Conservation (phyloP, 2,113 vertebrate genomes). For the Elephas maximus region DNA sequence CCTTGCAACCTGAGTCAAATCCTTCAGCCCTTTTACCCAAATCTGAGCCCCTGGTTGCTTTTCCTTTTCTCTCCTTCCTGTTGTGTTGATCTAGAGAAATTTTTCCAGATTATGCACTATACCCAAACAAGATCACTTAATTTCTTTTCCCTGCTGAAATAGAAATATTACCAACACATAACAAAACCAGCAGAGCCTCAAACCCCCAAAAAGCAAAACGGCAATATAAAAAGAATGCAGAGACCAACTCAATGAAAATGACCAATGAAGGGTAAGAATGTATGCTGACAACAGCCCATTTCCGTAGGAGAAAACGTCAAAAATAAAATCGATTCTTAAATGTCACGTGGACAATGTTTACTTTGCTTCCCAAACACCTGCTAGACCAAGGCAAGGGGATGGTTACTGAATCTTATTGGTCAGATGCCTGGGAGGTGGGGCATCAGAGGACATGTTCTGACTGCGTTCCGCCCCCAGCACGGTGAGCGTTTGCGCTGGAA, state of each 20-base stretch:
- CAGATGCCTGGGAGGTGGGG: background rate
- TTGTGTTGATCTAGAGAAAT: background rate
- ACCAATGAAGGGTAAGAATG: background rate
- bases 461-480: fast-evolving
- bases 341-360: background rate
- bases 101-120: background rate
- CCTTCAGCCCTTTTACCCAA: background rate
- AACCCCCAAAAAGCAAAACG: background rate
- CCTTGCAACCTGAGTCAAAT: background rate
- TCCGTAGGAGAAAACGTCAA: background rate
- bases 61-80: background rate
- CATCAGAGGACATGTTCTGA: background rate
- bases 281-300: background rate
- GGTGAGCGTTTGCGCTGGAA: background rate
- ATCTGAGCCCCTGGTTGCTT: background rate
- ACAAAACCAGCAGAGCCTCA: background rate
- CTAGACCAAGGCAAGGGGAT: background rate
- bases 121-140: background rate
- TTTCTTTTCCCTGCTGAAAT: background rate
- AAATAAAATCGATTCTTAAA: background rate
- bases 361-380: background rate
- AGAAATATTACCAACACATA: background rate
- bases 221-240: background rate
- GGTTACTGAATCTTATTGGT: background rate
- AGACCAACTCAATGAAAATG: background rate